Evolutionary conservation across 2,888 invertebrate genomes (phyloP).

Genomic region (Cephus pygmeus): DNA sequence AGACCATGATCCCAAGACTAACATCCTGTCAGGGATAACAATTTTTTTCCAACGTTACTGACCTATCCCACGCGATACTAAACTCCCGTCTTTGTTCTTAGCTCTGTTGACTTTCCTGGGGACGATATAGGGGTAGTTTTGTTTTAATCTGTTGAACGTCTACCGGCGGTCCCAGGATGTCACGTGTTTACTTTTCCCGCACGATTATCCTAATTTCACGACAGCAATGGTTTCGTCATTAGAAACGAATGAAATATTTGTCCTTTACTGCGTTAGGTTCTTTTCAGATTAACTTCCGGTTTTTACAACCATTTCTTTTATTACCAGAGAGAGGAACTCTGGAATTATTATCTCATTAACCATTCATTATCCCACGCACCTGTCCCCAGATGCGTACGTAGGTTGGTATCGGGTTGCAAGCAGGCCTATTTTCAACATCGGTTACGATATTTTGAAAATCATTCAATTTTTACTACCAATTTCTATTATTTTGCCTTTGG

Average conservation of each 20-base stretch:
- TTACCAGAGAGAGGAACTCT: background rate
- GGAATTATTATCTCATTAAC: background rate
- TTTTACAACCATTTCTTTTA: background rate
- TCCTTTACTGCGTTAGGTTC: background rate
- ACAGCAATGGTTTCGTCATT: background rate
- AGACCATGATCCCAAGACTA: background rate
- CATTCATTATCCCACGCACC: background rate
- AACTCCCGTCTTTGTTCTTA: background rate
- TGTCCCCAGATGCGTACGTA: background rate
- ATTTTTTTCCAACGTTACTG: background rate
- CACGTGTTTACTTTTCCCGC: background rate
- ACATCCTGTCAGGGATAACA: background rate
- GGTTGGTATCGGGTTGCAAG: background rate
- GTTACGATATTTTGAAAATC: background rate
- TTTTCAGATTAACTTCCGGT: background rate
- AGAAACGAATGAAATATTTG: background rate
- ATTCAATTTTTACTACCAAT: background rate
- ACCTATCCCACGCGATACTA: background rate
- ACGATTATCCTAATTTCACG: background rate
- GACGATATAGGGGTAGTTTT: slow-evolving; percentile 17
- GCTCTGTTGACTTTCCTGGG: slow-evolving; percentile 12
- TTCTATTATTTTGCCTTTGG: background rate
- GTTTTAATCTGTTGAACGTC: background rate
- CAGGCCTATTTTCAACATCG: background rate
- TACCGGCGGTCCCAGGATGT: background rate